Evolutionary conservation across 2,888 invertebrate genomes (phyloP).

Genomic region (Sylvicola cinctus): DNA sequence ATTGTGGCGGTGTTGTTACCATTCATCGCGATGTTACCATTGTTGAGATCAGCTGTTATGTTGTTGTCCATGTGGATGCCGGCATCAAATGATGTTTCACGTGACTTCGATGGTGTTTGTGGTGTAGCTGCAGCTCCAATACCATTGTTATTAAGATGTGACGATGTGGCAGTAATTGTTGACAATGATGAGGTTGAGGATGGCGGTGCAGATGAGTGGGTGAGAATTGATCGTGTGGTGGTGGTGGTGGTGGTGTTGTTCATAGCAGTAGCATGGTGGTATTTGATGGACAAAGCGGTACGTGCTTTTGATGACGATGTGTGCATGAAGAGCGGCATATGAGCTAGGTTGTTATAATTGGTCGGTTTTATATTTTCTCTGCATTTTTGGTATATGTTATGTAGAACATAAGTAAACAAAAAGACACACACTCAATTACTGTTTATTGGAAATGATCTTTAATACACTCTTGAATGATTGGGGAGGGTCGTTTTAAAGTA

Average conservation of each 20-base stretch:
- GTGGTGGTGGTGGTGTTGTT: constrained; percentile 19
- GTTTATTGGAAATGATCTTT: too few species aligned
- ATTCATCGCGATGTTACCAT: constrained; percentile 9
- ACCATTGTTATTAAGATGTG: too few species aligned
- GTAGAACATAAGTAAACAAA: constrained; percentile 1
- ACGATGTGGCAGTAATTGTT: too few species aligned
- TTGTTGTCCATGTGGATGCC: constrained; percentile 1
- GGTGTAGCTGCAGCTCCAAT: too few species aligned
- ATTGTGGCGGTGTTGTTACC: constrained; percentile 6
- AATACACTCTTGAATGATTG: background rate
- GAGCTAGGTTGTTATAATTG: constrained; percentile 12
- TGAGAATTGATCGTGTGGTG: constrained; percentile 6
- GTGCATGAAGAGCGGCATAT: constrained; percentile 11
- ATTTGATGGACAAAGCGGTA: constrained; percentile 4
- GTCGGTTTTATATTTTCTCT: constrained; percentile 8
- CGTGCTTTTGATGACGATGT: constrained; percentile 6
- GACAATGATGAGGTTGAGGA: too few species aligned
- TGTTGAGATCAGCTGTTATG: constrained; percentile 8
- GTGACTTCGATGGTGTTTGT: background rate
- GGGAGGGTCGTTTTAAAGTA: background rate
- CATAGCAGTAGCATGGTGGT: constrained; percentile 19
- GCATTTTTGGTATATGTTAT: background rate
- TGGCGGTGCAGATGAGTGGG: too few species aligned
- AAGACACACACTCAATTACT: constrained; percentile 6
- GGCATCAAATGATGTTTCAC: constrained; percentile 1